These are phyloP conservation scores for Chrysolina oricalcia DNA, from an alignment of 2,888 invertebrate genomes.

Conservation along the genomic window DNA sequence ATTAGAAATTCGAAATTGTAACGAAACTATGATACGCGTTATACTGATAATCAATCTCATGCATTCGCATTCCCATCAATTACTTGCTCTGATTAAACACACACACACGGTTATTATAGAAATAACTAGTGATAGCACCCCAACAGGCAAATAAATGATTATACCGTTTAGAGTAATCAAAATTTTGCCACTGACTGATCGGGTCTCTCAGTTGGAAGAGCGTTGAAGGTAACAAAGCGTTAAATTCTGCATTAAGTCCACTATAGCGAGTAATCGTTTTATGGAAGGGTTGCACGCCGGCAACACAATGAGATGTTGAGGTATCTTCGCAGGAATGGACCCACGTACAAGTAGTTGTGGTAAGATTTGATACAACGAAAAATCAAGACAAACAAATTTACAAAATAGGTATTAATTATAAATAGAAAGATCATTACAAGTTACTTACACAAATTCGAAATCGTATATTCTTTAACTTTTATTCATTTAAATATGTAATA, in stretches of 20 bases:
- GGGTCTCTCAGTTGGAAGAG: constrained; percentile 11
- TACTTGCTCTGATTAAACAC: constrained; percentile 22
- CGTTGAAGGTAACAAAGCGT: constrained; percentile 25
- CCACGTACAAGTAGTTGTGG: too few relatives aligned
- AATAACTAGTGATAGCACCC: constrained; percentile 20
- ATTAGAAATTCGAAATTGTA: background rate
- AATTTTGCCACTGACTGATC: constrained; percentile 20
- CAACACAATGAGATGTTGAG: background rate
- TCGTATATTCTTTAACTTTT: too few relatives aligned
- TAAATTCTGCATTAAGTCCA: constrained; percentile 27
- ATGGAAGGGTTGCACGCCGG: background rate
- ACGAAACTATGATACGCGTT: background rate
- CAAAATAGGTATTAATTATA: too few relatives aligned
- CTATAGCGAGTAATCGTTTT: constrained; percentile 15
- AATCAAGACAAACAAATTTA: too few relatives aligned
- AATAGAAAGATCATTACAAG: too few relatives aligned
- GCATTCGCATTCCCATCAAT: background rate
- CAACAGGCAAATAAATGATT: constrained; percentile 30
- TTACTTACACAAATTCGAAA: too few relatives aligned
- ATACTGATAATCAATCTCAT: background rate
- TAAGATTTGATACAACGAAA: too few relatives aligned
- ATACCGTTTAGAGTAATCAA: constrained; percentile 31
- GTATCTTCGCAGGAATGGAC: too few relatives aligned
- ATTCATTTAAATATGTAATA: too few relatives aligned
- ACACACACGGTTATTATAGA: background rate